Evolutionary conservation across 2,797 vertebrate species (phyloP), one percentile per base, ranked within the genome.

Genomic region (Mormyrus hasselquistii): DNA sequence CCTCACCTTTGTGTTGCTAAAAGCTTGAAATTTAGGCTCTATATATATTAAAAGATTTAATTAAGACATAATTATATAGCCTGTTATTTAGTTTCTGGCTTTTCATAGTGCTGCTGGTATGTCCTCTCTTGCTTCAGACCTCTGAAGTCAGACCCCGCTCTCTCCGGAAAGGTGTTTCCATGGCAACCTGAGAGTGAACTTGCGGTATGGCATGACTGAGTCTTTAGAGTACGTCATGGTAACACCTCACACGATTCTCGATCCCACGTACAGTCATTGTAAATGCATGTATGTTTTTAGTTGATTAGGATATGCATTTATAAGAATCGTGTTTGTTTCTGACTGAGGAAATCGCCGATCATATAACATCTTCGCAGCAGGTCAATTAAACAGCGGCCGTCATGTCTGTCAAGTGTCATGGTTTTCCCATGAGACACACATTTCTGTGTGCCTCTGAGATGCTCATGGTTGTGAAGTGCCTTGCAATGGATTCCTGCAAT

Each of bases 131-230:
- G 87, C 14, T 50, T 44, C 87, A 88, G 47, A 76, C 62, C 44
- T 88, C 87, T 88, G 87, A 88, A 76, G 87, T 76, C 87, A 88
- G 52, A 53, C 14, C 47, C 65, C 87, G 7, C 65, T 73, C 87
- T 76, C 87, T 53, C 65, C 50, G 87, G 47, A 65, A 88, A 88
- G 87, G 87, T 52, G 87, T 88, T 88, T 76, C 87, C 87, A 88
- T 88, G 44, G 87, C 62, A 88, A 88, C 87, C 62, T 52, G 25
- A 22, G 44, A 76, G 62, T 88, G 62, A 73, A 88, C 87, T 88
- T 53, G 25, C 87, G 25, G 19, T 22, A 12, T 69, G 57, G 41
- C 41, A 88, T 47, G 41, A 38, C 87, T 52, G 29, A 76, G 49
- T 88, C 87, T 73, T 44, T n/a, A 69, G 87, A 65, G 49, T 50